These are phyloP conservation scores for Cephalopterus ornatus DNA, from an alignment of 2,113 vertebrate species.

Conservation along the genomic window DNA sequence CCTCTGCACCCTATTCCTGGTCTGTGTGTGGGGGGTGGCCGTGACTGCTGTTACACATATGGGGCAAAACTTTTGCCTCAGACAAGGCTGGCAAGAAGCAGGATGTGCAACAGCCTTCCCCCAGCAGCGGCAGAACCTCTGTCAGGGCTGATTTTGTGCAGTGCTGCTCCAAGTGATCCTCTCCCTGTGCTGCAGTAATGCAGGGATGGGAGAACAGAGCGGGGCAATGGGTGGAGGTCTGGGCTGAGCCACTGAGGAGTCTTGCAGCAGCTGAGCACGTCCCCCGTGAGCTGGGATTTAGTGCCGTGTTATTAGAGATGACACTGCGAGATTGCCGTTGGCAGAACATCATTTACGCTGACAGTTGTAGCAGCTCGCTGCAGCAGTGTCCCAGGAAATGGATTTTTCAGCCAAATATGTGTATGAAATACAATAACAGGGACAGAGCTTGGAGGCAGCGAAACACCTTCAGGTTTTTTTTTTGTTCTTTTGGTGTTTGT, in stretches of 20 bases:
- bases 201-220: not conserved
- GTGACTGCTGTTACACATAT: fast-evolving
- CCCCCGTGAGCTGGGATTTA: not conserved
- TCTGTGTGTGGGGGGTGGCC: fast-evolving
- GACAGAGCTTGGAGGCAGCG: slow-evolving; percentile 32
- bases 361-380: slow-evolving; percentile 57
- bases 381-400: slow-evolving; percentile 52
- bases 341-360: slow-evolving; percentile 55
- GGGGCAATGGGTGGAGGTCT: not conserved
- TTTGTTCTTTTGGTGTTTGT: not conserved
- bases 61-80: not conserved
- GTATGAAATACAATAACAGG: slow-evolving; percentile 36
- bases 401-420: slow-evolving; percentile 61
- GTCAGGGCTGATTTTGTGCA: fast-evolving
- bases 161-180: fast-evolving
- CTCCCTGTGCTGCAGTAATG: not conserved
- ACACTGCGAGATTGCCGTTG: slow-evolving; percentile 32
- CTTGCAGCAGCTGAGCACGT: slow-evolving; percentile 28
- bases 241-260: not conserved
- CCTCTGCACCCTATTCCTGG: not conserved
- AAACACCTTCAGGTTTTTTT: not conserved
- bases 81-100: not conserved
- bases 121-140: not conserved
- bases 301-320: slow-evolving; percentile 44
- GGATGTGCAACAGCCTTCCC: not conserved